Evolutionary conservation across 2,888 invertebrate genomes (phyloP), one percentile per base, ranked within the genome.

Genomic region (Andrena minutula): DNA sequence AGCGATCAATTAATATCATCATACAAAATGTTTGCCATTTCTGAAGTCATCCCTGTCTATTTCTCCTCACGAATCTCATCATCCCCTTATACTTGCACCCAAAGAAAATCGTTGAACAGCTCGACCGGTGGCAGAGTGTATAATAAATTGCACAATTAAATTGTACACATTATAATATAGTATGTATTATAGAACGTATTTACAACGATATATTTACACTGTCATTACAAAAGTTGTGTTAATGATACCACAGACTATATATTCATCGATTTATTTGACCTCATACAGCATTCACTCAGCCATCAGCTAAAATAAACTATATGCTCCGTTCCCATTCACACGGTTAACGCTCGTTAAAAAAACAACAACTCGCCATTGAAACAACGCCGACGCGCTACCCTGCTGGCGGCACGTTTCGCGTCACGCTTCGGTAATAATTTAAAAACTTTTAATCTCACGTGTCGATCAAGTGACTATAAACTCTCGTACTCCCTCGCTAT

Each of bases 201-300:
- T 91, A 91, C 91, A 91, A 87, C 79, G 84, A 83, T 88, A 86
- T 91, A 91, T 91, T 89, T 91, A 91, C 91, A 91, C 73, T 87
- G 84, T 84, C 83, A 86, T 87, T 90, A 89, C 83, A 86, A 88
- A 86, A 89, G 81, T 86, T 78, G 75, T 74, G 86, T 82, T 84
- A 86, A 75, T 82, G 32, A 72, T 81, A 81, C 80, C 72, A 84
- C 76, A 79, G 79, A 83, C 83, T 82, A 87, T 76, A 87, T 82
- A 86, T 78, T 82, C 79, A 80, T 82, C 79, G 77, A 69, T 74
- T 84, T 82, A 75, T 68, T 75, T 75, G 64, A 66, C 68, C 56
- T 71, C 75, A 71, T 49, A 76, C 84, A 79, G 73, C 72, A 79
- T 74, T 86, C 86, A 76, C 74, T 47, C 80, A 76, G 64, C 73